Percentiles rank a stretch among this genome's conserved stretches.
phyloP scores from a whole-genome alignment of 2,797 vertebrate species.

The Lepidocolaptes lacrymiger region DNA sequence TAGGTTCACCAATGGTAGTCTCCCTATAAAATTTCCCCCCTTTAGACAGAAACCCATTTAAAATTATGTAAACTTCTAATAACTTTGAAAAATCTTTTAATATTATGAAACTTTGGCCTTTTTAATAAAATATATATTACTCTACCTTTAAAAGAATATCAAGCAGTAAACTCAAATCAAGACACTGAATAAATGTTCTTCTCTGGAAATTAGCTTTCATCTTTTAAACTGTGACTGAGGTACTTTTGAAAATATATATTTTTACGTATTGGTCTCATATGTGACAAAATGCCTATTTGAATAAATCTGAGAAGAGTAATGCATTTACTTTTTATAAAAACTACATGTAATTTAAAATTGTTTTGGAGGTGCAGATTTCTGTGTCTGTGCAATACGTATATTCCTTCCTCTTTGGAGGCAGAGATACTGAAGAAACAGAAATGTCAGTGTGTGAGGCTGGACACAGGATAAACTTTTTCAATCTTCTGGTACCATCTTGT shows the following conservation, averaged over 20 bases:
- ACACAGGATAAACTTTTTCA: not conserved
- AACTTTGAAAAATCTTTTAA: not conserved
- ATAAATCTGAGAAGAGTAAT: not conserved
- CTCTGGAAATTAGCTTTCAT: not conserved
- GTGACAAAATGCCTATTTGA: not conserved
- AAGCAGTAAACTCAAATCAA: not conserved
- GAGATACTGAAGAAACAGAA: not conserved
- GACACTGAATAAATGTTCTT: not conserved
- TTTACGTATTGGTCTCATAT: not conserved
- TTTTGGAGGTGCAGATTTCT: not conserved
- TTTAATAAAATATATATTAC: not conserved
- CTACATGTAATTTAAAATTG: not conserved
- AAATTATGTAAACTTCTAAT: not conserved
- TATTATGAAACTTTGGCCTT: not conserved
- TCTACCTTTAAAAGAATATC: not conserved
- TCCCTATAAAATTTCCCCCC: not conserved
- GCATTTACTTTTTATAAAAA: not conserved
- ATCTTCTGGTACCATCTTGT: constrained; percentile 49
- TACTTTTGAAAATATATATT: not conserved
- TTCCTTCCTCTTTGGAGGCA: not conserved
- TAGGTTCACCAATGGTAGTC: accelerated
- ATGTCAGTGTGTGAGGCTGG: accelerated
- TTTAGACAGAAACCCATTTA: not conserved
- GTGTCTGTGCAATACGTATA: not conserved
- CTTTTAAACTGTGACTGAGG: not conserved